Evolutionary conservation across 2,797 vertebrate species (phyloP).

Genomic region (Carcharodon carcharias): DNA sequence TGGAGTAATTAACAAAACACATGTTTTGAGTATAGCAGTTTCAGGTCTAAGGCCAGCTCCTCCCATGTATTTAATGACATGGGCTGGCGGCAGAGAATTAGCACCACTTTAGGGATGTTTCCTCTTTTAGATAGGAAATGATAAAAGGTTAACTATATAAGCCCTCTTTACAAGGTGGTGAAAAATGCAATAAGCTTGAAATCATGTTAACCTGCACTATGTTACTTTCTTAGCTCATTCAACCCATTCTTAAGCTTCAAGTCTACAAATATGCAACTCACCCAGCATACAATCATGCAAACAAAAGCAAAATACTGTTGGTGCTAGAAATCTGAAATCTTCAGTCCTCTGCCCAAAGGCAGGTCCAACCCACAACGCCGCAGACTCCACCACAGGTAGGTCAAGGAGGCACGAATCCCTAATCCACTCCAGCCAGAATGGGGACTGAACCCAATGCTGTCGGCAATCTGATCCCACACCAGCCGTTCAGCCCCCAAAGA

Average conservation of each 20-base stretch:
- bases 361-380: no score
- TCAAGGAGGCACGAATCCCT: no score
- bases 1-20: background rate
- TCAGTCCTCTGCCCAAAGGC: no score
- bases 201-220: background rate
- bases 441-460: no score
- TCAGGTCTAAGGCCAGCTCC: background rate
- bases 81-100: background rate
- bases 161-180: background rate
- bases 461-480: no score
- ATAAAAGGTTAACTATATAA: conserved; percentile 3
- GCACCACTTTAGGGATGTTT: background rate
- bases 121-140: background rate
- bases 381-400: no score
- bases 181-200: background rate
- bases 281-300: background rate
- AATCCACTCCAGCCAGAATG: no score
- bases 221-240: background rate
- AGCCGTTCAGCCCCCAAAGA: no score
- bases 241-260: background rate
- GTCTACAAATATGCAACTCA: background rate
- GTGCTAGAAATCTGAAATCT: background rate
- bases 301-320: no score
- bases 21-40: background rate
- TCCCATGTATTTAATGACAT: background rate